Conservation (phyloP, 2,888 invertebrate species). For the Patella ulyssiponensis region DNA sequence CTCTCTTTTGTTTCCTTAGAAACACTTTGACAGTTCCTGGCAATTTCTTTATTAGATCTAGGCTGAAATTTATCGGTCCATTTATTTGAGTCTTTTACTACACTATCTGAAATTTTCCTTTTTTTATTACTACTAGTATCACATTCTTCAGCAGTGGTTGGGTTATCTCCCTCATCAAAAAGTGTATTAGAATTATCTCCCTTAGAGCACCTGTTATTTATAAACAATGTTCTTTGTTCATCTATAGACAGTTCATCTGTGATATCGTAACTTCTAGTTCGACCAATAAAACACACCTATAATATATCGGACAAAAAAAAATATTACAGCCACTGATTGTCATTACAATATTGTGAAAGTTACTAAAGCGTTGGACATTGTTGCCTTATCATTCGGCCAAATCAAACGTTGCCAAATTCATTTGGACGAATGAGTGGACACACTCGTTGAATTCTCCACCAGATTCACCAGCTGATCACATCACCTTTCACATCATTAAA, state of each 20-base stretch:
- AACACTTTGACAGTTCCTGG: conserved; percentile 89
- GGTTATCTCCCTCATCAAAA: conserved; percentile 12
- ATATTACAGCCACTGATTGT: neutral
- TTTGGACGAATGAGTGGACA: too few species aligned
- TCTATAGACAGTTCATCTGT: conserved; percentile 48
- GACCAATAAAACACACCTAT: conserved; percentile 68
- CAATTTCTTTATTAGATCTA: conserved; percentile 78
- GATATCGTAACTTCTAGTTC: conserved; percentile 47
- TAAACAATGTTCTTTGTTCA: conserved; percentile 49
- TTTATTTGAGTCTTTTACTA: too few species aligned
- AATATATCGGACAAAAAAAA: conserved; percentile 15
- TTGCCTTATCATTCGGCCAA: too few species aligned
- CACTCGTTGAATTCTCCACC: too few species aligned
- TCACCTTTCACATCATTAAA: too few species aligned
- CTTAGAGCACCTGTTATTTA: conserved; percentile 42
- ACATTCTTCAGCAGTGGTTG: neutral
- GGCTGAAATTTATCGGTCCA: conserved; percentile 62
- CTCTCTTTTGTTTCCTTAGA: conserved; percentile 78
- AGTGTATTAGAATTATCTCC: neutral
- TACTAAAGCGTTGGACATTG: too few species aligned
- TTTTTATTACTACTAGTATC: conserved; percentile 4
- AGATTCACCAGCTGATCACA: too few species aligned
- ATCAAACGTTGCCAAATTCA: too few species aligned
- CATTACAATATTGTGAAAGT: too few species aligned
- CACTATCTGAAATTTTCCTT: neutral